Base-by-base conservation (phyloP, 2,888 invertebrate genomes). In the Cremastobaeus sp. region DNA sequence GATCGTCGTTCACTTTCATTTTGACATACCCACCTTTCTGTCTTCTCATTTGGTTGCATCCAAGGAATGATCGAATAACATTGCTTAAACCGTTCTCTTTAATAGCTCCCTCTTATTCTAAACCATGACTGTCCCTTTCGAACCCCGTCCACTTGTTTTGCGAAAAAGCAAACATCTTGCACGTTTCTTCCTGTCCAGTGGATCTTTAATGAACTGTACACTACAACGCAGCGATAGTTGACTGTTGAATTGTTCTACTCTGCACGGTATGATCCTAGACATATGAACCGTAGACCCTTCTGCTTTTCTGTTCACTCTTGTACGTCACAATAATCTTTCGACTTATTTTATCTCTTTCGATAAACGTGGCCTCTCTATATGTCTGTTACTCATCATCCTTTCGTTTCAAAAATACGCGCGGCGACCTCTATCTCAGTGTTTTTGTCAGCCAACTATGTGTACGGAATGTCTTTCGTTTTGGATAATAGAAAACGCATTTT, bases 301-400 rank as follows among this genome's bases (percentile, higher is more conserved):
- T 57, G 52, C 62, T 62, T 55, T 35, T 62, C 54, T 60, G 47
- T 71, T 62, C 50, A 57, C 50, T 50, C 43, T 50, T 62, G n/a
- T 47, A 48, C 48, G 34, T 47, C 34, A 30, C 15, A 34, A 34
- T 43, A 54, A 47, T 25, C 62, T 50, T 25, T 45, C 50, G 32
- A 15, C 55, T 60, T n/a, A 60, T 43, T 62, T 64, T 64, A 34
- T 50, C 64, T 71, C 50, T 64, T 71, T 48, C 55, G 64, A 64
- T 71, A 45, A 64, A 57, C 70, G 62, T 62, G 60, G 62, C 55
- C 70, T 71, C 60, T 54, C 57, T 71, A 70, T 55, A 62, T 69
- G 30, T 71, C 70, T 71, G 50, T 57, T 43, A 50, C 41, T 41
- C 62, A 55, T 35, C 50, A 50, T 47, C 41, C 47, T 41, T 69